Base-by-base conservation (phyloP, 2,113 vertebrate species). In the Pterophyllum scalare region DNA sequence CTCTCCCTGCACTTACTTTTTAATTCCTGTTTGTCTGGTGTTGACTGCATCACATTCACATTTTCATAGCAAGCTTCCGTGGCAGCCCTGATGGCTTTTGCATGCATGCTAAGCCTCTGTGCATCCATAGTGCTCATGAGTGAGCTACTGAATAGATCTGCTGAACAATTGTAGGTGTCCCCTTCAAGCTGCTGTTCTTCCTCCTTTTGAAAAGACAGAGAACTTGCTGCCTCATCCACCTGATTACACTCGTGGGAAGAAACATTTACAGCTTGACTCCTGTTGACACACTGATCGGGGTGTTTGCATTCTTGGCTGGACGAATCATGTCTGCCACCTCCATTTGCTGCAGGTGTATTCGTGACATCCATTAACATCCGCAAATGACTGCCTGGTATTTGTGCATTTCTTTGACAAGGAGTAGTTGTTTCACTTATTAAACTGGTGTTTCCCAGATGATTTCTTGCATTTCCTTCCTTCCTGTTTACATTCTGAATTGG, bases 81-180 rank as follows among this genome's bases (percentile, higher is more conserved):
- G 3, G 7, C 17, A 1, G 7, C 24, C 1, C n/a, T 17, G 52
- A 46, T 5, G 1, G 49, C 24, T 67, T 86, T 78, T 52, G 52
- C 7, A 1, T 40, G 57, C 0, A n/a, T 20, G 14, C 3, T 22
- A n/a, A 61, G 5, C 3, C 19, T 46, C n/a, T 65, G 49, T 14
- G 35, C 20, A 67, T 35, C 60, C 9, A 24, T 24, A 9, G 74
- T 28, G 2, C 1, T 75, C 6, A 13, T 2, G 1, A 40, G 7
- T 17, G 91, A 89, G 77, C 52, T 59, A 65, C 83, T n/a, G 59
- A 95, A 95, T 4, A 95, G 79, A 75, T 95, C 94, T 31, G 88
- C 89, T 12, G 94, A 95, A 80, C 87, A 95, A 61, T 94, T 74
- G 20, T 92, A 95, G 15, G 58, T 17, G 5, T 90, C 79, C 0